Evolutionary conservation across 2,113 vertebrate species (phyloP).

Genomic region (Callithrix jacchus): DNA sequence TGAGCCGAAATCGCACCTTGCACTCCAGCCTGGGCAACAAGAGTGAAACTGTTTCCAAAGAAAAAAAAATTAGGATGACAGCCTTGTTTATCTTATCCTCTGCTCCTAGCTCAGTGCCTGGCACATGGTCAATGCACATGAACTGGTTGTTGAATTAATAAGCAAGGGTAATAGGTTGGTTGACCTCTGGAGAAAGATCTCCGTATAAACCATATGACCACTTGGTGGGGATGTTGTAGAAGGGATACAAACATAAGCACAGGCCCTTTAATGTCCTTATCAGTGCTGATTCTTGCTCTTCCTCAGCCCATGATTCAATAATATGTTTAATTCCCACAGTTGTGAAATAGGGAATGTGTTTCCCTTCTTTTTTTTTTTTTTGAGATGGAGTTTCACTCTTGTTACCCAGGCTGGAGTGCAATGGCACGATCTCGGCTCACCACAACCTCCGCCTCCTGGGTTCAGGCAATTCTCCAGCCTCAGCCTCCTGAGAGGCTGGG

Average conservation of each 20-base stretch:
- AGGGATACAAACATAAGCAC: neutral
- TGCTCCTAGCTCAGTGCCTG: neutral
- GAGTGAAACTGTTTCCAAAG: too few relatives aligned
- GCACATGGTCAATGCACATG: neutral
- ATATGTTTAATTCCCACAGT: neutral
- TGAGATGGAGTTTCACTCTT: too few relatives aligned
- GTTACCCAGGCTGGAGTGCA: too few relatives aligned
- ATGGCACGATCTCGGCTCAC: too few relatives aligned
- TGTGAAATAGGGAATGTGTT: neutral
- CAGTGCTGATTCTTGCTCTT: neutral
- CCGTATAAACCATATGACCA: neutral
- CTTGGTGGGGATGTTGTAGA: slow-evolving; percentile 22
- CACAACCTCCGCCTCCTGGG: too few relatives aligned
- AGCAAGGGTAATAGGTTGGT: neutral
- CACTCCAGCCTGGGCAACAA: too few relatives aligned
- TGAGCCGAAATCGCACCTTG: too few relatives aligned
- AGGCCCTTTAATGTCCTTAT: neutral
- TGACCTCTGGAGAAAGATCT: neutral
- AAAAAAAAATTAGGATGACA: too few relatives aligned
- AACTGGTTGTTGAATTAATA: neutral
- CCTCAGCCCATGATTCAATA: neutral
- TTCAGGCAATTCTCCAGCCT: too few relatives aligned
- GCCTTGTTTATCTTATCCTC: neutral
- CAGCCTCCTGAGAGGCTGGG: too few relatives aligned
- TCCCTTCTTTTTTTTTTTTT: neutral